phyloP scores from a whole-genome alignment of 1,140 invertebrate species.

The Amyelois transitella region DNA sequence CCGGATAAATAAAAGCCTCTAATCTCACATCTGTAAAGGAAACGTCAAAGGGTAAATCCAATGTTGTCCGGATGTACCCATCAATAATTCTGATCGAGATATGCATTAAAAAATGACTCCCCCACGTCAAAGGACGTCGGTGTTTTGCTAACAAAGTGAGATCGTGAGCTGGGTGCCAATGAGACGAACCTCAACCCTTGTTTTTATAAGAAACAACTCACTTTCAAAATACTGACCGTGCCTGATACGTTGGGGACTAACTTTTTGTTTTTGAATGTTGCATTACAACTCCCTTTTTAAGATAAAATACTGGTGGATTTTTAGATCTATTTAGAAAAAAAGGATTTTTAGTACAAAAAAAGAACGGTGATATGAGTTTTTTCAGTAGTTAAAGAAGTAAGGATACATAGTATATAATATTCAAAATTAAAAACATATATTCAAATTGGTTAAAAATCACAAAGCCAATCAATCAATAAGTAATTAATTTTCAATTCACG shows the following conservation, averaged over 20 bases:
- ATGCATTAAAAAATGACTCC: conserved; percentile 41
- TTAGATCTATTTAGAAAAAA: no score
- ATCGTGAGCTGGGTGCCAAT: conserved; percentile 31
- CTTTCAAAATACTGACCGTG: conserved; percentile 20
- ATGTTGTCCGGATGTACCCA: conserved; percentile 28
- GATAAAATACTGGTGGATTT: no score
- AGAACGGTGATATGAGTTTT: no score
- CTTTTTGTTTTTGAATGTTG: conserved; percentile 15
- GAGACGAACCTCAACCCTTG: conserved; percentile 34
- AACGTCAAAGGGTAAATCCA: conserved; percentile 33
- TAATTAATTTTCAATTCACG: not conserved
- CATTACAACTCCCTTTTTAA: no score
- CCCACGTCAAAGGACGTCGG: conserved; percentile 30
- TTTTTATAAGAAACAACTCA: conserved; percentile 40
- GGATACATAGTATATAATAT: no score
- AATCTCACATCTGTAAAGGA: conserved; percentile 3
- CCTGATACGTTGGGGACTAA: conserved; percentile 16
- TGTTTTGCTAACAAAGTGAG: conserved; percentile 46
- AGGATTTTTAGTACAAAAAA: no score
- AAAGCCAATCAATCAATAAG: not conserved
- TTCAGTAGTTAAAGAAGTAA: no score
- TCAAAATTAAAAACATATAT: no score
- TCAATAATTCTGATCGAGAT: conserved; percentile 56
- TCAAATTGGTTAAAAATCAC: no score
- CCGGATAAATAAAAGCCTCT: conserved; percentile 6